Conservation (phyloP, 1,140 invertebrate species). For the Stegodyphus dumicola region DNA sequence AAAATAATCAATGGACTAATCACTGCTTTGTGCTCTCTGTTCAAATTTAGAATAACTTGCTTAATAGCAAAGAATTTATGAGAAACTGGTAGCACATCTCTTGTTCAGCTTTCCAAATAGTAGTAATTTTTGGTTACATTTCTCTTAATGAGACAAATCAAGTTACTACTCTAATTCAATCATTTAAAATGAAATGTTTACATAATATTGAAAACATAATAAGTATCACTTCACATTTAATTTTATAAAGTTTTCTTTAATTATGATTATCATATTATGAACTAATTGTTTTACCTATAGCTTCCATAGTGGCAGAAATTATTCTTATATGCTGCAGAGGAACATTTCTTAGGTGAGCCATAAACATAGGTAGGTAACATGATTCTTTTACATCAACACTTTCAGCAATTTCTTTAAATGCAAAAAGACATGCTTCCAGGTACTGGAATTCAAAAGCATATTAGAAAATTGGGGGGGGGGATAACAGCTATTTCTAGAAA, state of each 20-base stretch:
- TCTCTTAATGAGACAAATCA: too few relatives aligned
- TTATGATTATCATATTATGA: not conserved
- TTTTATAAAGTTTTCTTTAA: not conserved
- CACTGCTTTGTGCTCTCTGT: too few relatives aligned
- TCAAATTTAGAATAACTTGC: too few relatives aligned
- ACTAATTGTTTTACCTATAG: constrained; percentile 73
- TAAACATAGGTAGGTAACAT: constrained; percentile 75
- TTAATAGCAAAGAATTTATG: too few relatives aligned
- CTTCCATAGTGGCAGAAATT: constrained; percentile 78
- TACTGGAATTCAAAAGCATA: constrained; percentile 67
- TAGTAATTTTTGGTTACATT: too few relatives aligned
- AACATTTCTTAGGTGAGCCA: constrained; percentile 75
- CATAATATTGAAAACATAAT: not conserved
- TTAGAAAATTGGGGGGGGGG: too few relatives aligned
- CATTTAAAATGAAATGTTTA: not conserved
- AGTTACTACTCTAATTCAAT: too few relatives aligned
- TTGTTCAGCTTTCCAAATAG: too few relatives aligned
- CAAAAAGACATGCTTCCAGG: constrained; percentile 84
- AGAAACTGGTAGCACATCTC: too few relatives aligned
- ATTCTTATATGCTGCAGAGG: constrained; percentile 76
- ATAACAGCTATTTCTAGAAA: too few relatives aligned
- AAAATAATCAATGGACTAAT: too few relatives aligned
- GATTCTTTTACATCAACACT: constrained; percentile 76
- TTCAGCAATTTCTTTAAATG: constrained; percentile 83
- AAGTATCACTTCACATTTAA: not conserved